Conservation (phyloP, 2,113 vertebrate genomes). For the Candoia aspera region DNA sequence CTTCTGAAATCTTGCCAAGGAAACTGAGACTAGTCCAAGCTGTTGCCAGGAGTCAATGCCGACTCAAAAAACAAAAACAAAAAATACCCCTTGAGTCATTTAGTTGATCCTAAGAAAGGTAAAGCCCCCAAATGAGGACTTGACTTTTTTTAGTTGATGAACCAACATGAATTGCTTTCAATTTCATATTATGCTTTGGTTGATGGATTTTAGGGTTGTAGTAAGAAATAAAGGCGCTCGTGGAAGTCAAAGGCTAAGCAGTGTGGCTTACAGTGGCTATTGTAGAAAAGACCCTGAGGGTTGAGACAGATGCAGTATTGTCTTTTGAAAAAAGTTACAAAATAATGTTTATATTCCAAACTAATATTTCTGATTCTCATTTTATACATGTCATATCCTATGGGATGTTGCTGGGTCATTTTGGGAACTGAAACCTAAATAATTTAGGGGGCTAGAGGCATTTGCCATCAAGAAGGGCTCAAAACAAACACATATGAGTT, state of each 20-base stretch:
- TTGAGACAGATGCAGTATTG: neutral
- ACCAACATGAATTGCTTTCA: neutral
- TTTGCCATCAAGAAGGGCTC: neutral
- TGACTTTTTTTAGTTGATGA: neutral
- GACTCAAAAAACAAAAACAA: neutral
- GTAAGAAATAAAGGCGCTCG: neutral
- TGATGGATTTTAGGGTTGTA: neutral
- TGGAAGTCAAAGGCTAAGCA: neutral
- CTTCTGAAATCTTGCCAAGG: neutral
- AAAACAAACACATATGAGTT: constrained; percentile 14
- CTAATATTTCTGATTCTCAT: neutral
- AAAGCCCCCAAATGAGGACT: neutral
- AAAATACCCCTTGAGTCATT: no score
- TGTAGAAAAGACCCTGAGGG: neutral
- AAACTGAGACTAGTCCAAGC: neutral
- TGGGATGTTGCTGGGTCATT: neutral
- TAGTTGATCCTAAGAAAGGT: neutral
- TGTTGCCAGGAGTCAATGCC: neutral
- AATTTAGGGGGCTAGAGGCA: neutral
- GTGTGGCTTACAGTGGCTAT: neutral
- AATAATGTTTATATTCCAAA: neutral
- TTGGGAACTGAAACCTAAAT: neutral
- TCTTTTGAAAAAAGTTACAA: constrained; percentile 1
- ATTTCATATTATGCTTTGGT: neutral
- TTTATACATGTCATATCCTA: neutral